Evolutionary conservation across 1,140 invertebrate genomes (phyloP), one percentile per base, ranked within the genome.

Genomic region (Trichonephila inaurata): DNA sequence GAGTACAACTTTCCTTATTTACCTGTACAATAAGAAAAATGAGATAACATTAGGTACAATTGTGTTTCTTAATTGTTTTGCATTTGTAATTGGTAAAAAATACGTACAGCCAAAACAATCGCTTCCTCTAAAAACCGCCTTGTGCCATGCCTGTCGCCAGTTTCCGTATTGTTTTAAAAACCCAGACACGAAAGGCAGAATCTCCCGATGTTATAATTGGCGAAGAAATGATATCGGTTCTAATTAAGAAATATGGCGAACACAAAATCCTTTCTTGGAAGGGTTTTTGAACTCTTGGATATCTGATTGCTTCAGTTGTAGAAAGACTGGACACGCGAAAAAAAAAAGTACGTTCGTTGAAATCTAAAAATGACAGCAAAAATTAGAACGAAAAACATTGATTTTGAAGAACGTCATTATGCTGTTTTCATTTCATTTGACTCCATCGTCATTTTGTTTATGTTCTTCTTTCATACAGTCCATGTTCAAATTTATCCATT

Each of bases 221-320:
- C 16, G 24, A n/a, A 40, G 16, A 91, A 91, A 64, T 62, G 60
- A 85, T 85, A 60, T 62, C 90, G 10, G 28, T 51, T 85, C 90
- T 85, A 83, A 92, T 92, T 92, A 92, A 92, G 82, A 83, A 62
- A 33, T 19, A 58, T 40, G n/a, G 19, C 60, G 62, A 5, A 85
- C 77, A 92, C 40, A 85, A 61, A 66, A 19, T 51, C 1, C 28
- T 90, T 77, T 81, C 51, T 90, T 61, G 14, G 19, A 89, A 51
- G 62, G 90, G 85, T 92, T 60, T 81, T 92, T 92, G 90, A 92
- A 82, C 90, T 92, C 40, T 16, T 4, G 5, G 24, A 51, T 40
- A 92, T 92, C 90, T 61, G 90, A 92, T 92, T 77, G 40, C 66
- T 16, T 33, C 58, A 19, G 24, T 85, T 33, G 40, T 44, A 40